These are phyloP conservation scores for Elegia similella DNA, from an alignment of 2,888 invertebrate species.

Conservation along the genomic window DNA sequence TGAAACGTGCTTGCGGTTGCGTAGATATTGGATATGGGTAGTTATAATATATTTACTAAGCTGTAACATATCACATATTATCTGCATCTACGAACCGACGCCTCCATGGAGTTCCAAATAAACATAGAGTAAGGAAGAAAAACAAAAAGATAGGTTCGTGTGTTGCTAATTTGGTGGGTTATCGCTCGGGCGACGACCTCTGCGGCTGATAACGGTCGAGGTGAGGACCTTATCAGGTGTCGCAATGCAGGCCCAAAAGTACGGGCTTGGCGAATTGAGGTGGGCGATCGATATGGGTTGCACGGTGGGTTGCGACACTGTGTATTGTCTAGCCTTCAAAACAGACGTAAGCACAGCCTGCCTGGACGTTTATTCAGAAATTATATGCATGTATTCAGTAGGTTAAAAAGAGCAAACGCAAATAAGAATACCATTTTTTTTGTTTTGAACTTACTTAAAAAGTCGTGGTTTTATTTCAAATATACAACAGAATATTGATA, in stretches of 20 bases:
- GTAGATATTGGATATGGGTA: too few species aligned
- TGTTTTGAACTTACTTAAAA: too few species aligned
- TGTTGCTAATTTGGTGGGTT: constrained; percentile 29
- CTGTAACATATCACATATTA: too few species aligned
- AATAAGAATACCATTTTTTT: too few species aligned
- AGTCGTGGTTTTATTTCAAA: too few species aligned
- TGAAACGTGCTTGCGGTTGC: too few species aligned
- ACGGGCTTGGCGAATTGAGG: constrained; percentile 37
- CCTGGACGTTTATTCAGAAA: neutral
- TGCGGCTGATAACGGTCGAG: constrained; percentile 52
- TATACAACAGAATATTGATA: too few species aligned
- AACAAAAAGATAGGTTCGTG: neutral
- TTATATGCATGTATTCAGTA: too few species aligned
- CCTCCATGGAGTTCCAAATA: neutral
- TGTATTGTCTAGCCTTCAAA: constrained; percentile 1
- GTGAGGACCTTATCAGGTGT: constrained; percentile 64
- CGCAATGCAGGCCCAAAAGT: constrained; percentile 70
- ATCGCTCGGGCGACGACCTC: constrained; percentile 57
- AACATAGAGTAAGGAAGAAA: constrained; percentile 10
- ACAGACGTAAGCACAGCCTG: neutral
- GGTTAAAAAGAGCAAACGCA: too few species aligned
- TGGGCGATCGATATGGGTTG: constrained; percentile 50
- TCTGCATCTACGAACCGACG: neutral
- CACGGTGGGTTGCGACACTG: constrained; percentile 7
- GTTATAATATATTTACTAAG: too few species aligned